Conservation (phyloP, 2,797 vertebrate species). For the Loriculus beryllinus region DNA sequence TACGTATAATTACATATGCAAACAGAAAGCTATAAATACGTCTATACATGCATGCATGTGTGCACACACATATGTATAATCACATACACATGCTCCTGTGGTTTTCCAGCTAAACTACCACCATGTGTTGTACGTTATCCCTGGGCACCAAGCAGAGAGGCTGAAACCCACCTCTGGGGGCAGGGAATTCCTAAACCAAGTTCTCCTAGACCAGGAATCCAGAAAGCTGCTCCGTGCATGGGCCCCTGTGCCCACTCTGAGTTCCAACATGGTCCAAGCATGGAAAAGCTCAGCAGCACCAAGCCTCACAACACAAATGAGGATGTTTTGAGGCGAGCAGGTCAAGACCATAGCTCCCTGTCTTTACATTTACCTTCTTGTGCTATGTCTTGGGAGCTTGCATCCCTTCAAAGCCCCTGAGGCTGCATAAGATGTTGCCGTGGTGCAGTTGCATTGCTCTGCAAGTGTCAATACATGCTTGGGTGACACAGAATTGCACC, state of each 20-base stretch:
- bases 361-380: not conserved
- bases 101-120: not conserved
- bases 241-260: rapidly evolving
- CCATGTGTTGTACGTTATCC: not conserved
- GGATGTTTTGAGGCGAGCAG: not conserved
- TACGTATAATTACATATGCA: not conserved
- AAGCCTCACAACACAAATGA: rapidly evolving
- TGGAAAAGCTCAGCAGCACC: not conserved
- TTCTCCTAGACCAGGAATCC: not conserved
- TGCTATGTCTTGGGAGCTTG: not conserved
- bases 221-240: not conserved
- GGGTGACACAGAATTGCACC: not conserved
- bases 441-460: rapidly evolving
- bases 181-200: not conserved
- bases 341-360: not conserved
- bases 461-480: not conserved
- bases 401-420: not conserved
- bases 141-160: not conserved
- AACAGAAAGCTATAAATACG: not conserved
- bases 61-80: constrained; percentile 15
- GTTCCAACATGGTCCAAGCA: rapidly evolving
- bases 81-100: not conserved
- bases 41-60: not conserved
- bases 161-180: not conserved
- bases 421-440: rapidly evolving